Conservation (phyloP, 2,888 invertebrate species). For the Leptopterna dolabrata region DNA sequence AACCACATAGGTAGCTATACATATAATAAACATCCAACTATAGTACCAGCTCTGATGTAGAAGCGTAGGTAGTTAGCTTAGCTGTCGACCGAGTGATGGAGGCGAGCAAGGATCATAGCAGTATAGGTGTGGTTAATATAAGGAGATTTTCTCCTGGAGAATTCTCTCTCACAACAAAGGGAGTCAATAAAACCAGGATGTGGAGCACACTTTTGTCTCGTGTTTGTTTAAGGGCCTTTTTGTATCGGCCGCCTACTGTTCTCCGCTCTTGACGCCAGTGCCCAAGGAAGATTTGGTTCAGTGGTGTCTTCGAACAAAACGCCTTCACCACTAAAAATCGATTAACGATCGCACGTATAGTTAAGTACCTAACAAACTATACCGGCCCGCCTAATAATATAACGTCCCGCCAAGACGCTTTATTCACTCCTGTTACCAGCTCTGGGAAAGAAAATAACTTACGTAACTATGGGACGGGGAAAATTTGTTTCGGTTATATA, state of each 20-base stretch:
- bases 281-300: conserved; percentile 29
- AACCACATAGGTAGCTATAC: no score
- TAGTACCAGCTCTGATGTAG: background rate
- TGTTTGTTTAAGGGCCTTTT: conserved; percentile 6
- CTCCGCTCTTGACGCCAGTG: conserved; percentile 4
- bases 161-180: background rate
- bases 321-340: conserved; percentile 1
- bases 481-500: background rate
- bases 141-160: no score
- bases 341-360: conserved; percentile 1
- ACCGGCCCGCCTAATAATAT: background rate
- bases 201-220: conserved; percentile 35
- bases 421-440: background rate
- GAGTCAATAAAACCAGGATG: conserved; percentile 30
- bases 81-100: background rate
- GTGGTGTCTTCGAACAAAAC: conserved; percentile 38
- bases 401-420: background rate
- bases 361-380: background rate
- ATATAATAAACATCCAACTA: no score
- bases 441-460: background rate
- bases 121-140: no score
- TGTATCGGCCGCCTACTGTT: background rate
- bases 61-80: background rate
- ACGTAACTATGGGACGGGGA: background rate
- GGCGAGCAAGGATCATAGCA: background rate